phyloP scores from a whole-genome alignment of 2,797 vertebrate genomes.

The Prunella strophiata region DNA sequence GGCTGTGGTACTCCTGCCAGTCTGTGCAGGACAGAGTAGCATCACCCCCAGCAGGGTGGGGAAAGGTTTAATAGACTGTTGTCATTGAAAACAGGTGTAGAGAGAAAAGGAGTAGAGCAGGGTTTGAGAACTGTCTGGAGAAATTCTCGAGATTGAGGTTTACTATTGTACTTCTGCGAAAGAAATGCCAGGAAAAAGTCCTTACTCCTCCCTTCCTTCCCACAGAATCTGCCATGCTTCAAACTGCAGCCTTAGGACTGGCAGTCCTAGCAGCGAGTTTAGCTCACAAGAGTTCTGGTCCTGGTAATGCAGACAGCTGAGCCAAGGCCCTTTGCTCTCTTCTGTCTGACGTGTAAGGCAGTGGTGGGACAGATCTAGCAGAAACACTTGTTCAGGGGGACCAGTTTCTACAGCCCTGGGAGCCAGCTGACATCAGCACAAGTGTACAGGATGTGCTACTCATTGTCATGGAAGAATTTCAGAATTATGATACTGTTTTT shows the following conservation, averaged over 20 bases:
- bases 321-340: neutral
- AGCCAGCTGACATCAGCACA: neutral
- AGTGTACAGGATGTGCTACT: neutral
- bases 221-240: neutral
- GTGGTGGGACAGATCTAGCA: neutral
- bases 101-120: neutral
- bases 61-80: neutral
- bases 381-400: neutral
- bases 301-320: neutral
- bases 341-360: neutral
- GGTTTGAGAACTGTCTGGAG: neutral
- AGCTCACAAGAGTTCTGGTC: neutral
- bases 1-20: constrained; percentile 83
- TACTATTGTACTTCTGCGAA: neutral
- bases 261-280: neutral
- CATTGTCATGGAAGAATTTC: neutral
- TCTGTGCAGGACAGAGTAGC: constrained; percentile 52
- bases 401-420: neutral
- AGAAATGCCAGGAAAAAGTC: neutral
- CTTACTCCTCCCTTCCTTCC: neutral
- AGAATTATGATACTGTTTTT: neutral
- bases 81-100: neutral
- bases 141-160: neutral
- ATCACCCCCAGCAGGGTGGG: neutral
- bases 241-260: neutral